Percentiles rank a stretch among this genome's conserved stretches.
Conservation (phyloP, 2,113 vertebrate species). For the Mohoua ochrocephala region DNA sequence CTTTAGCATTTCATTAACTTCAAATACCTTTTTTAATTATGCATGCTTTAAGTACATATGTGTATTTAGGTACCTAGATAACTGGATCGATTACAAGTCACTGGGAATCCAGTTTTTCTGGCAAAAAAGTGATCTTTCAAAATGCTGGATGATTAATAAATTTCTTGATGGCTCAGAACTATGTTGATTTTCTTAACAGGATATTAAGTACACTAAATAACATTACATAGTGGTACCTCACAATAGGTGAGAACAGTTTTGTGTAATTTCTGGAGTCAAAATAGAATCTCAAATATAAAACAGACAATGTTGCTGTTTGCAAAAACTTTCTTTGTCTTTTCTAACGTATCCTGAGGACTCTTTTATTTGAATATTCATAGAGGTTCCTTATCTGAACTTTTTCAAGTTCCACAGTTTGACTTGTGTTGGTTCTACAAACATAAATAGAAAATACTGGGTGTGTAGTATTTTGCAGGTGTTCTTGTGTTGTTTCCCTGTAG, state of each 20-base stretch:
- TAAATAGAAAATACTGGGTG: background rate
- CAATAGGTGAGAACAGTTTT: background rate
- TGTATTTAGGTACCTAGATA: background rate
- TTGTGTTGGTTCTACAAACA: background rate
- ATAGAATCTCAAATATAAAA: background rate
- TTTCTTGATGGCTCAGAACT: background rate
- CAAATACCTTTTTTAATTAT: background rate
- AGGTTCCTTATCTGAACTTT: background rate
- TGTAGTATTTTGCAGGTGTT: background rate
- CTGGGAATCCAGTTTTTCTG: background rate
- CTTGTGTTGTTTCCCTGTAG: accelerated
- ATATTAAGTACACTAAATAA: background rate
- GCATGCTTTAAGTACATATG: background rate
- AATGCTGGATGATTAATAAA: background rate
- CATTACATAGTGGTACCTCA: background rate
- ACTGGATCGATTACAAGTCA: background rate
- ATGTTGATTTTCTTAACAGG: background rate
- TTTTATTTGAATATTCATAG: background rate
- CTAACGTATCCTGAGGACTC: too few relatives aligned
- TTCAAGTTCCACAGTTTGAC: background rate
- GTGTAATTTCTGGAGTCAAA: background rate
- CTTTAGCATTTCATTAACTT: background rate
- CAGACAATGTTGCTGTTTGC: background rate
- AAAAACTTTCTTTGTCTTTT: background rate
- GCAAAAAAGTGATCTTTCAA: background rate